These are phyloP conservation scores for Phyto melanocephala DNA, from an alignment of 2,888 invertebrate genomes.

Conservation along the genomic window DNA sequence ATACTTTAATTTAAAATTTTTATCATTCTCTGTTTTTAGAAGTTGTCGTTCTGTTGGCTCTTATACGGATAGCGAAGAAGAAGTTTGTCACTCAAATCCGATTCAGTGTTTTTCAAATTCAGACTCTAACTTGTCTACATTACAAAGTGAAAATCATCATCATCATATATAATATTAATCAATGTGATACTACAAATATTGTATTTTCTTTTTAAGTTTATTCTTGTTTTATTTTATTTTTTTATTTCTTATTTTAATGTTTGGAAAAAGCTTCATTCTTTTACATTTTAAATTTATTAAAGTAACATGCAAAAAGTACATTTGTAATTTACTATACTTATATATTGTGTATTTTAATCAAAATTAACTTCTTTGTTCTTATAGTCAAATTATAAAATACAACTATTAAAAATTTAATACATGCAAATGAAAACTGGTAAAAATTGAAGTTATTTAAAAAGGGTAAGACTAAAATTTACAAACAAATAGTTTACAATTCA, in stretches of 20 bases:
- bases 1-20: neutral
- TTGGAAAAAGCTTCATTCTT: slow-evolving; percentile 23
- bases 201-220: slow-evolving; percentile 40
- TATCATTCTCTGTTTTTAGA: slow-evolving; percentile 60
- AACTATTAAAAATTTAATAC: slow-evolving; percentile 26
- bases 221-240: slow-evolving; percentile 14
- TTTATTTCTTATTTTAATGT: no score
- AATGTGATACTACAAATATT: slow-evolving; percentile 51
- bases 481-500: no score
- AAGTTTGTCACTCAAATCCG: slow-evolving; percentile 61
- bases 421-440: no score
- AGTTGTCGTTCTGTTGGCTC: slow-evolving; percentile 77
- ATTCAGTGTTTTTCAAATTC: slow-evolving; percentile 73
- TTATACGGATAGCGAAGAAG: slow-evolving; percentile 75
- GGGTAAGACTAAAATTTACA: neutral
- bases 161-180: slow-evolving; percentile 52
- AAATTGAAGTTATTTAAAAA: neutral
- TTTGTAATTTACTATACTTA: slow-evolving; percentile 44
- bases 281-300: slow-evolving; percentile 14
- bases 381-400: slow-evolving; percentile 54
- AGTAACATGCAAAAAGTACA: slow-evolving; percentile 38
- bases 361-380: slow-evolving; percentile 54
- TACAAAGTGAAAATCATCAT: slow-evolving; percentile 52
- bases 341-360: slow-evolving; percentile 52
- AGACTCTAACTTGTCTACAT: slow-evolving; percentile 72